phyloP scores from a whole-genome alignment of 2,888 invertebrate species.

The Chymomyza fuscimana region DNA sequence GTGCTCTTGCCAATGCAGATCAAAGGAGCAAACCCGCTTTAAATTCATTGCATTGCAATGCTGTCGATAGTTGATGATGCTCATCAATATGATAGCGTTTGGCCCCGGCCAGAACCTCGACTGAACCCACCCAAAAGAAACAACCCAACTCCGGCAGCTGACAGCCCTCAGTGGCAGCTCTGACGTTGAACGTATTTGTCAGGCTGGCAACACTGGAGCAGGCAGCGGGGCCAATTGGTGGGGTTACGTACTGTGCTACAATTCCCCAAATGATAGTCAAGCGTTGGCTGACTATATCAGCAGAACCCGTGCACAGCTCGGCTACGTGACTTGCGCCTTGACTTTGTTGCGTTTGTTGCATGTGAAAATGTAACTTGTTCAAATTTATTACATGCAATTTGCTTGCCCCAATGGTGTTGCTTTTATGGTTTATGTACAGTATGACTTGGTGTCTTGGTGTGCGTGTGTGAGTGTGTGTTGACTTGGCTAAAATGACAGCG shows the following conservation, averaged over 20 bases:
- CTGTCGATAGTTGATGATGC: constrained; percentile 52
- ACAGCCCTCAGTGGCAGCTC: constrained; percentile 32
- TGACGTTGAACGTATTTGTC: constrained; percentile 59
- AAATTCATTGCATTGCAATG: constrained; percentile 53
- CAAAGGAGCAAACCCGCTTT: constrained; percentile 35
- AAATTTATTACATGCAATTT: constrained; percentile 61
- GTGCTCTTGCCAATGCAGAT: constrained; percentile 3
- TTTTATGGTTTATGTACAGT: constrained; percentile 16
- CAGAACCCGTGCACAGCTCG: neutral
- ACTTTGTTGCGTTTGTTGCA: constrained; percentile 36
- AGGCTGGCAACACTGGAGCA: constrained; percentile 17
- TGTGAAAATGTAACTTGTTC: constrained; percentile 56
- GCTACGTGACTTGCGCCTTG: constrained; percentile 38
- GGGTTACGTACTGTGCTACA: constrained; percentile 20
- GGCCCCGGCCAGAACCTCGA: neutral
- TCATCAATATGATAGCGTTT: constrained; percentile 59
- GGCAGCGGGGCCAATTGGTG: constrained; percentile 10
- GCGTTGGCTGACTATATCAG: constrained; percentile 8
- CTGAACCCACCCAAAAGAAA: no score
- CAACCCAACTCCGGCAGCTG: neutral
- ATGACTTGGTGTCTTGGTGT: constrained; percentile 18
- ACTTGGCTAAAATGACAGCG: neutral
- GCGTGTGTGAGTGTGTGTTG: constrained; percentile 6
- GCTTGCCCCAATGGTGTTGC: constrained; percentile 40
- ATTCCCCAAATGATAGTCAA: constrained; percentile 53